A percentile compares a stretch with the other conserved stretches of the same genome.
These are phyloP conservation scores for Drosophila longiperda DNA, from an alignment of 2,888 invertebrate genomes.

Conservation along the genomic window DNA sequence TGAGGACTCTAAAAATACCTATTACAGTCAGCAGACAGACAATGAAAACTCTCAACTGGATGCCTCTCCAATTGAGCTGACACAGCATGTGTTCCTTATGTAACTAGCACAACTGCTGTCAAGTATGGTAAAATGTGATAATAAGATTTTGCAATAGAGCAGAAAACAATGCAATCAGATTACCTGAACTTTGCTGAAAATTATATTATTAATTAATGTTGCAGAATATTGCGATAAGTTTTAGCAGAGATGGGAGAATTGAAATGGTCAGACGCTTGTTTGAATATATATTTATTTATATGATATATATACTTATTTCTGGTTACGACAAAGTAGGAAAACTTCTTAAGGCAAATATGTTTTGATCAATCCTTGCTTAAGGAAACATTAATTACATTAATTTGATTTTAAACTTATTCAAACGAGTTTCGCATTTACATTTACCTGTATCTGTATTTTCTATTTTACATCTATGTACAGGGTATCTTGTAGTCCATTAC, in stretches of 20 bases:
- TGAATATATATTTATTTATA: neutral
- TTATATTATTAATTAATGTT: conserved; percentile 14
- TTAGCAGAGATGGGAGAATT: neutral
- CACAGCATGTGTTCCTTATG: conserved; percentile 42
- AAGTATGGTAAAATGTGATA: conserved; percentile 39
- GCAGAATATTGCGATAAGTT: neutral
- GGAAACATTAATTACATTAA: neutral
- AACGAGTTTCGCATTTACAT: neutral
- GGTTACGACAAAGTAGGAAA: neutral
- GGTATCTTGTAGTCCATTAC: neutral
- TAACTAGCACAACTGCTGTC: conserved; percentile 33
- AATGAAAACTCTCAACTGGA: conserved; percentile 36
- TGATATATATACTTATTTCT: neutral
- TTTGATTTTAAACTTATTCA: neutral
- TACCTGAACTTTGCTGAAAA: conserved; percentile 4
- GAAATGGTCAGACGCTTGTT: neutral
- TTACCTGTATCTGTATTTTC: neutral
- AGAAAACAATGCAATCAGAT: conserved; percentile 17
- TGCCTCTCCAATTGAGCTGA: conserved; percentile 29
- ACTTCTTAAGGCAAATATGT: neutral
- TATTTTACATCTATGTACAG: neutral
- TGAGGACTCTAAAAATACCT: conserved; percentile 50
- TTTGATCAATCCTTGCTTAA: neutral
- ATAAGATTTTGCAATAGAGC: conserved; percentile 22
- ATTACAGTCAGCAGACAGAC: conserved; percentile 51